Evolutionary conservation across 2,888 invertebrate species (phyloP), one percentile per base, ranked within the genome.

Genomic region (Erannis defoliaria): DNA sequence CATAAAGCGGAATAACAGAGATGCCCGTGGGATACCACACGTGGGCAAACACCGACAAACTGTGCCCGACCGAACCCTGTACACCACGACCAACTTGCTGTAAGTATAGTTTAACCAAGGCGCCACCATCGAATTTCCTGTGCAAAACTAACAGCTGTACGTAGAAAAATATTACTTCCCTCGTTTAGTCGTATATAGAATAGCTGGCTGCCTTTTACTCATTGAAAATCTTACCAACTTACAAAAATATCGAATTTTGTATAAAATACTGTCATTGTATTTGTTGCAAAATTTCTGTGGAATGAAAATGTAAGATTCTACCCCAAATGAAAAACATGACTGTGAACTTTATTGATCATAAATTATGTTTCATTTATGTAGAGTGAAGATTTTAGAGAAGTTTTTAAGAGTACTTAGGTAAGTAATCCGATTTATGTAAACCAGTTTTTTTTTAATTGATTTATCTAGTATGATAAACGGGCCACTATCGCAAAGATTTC

Each of bases 1-100:
- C 91, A 91, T 91, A 90, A 88, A 82, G 83, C 84, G 82, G 84
- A 86, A 85, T 81, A 89, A 86, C 84, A 84, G 74, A 70, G 64
- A 65, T 68, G 71, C 75, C 70, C 80, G 79, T 90, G 92, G 84
- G 90, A 91, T 78, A 62, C 55, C 64, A 71, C 92, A 92, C 86
- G 86, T 92, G 91, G 79, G 71, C 79, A 86, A 92, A 92, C 83
- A 90, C 55, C 67, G 45, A 66, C 74, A 73, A 70, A 68, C 74
- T 69, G 67, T 66, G 66, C 59, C 64, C 29, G 53, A 1, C 38
- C 43, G 54, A 40, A 31, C 46, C 45, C 0, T 18, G 26, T 58
- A 48, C 21, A 14, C 26, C 8, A 67, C 61, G 4, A 21, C 21
- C 42, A 21, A 42, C n/a, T 21, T 21, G 10, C 10, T 16, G 18